phyloP scores from a whole-genome alignment of 2,888 invertebrate genomes.

The Lysandra bellargus region DNA sequence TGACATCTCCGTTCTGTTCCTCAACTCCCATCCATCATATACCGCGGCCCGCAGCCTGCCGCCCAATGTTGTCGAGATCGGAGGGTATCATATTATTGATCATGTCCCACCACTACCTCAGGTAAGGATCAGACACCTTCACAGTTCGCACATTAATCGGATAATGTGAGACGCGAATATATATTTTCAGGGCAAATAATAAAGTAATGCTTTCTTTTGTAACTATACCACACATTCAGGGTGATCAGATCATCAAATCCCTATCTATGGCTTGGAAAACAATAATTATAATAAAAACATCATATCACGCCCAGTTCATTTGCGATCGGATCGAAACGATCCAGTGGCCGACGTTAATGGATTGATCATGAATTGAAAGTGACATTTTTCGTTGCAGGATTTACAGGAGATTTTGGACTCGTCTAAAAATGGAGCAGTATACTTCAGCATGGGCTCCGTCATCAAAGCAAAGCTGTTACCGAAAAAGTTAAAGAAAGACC shows the following conservation, averaged over 20 bases:
- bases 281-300: too few species aligned
- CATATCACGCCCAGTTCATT: too few species aligned
- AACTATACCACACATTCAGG: too few species aligned
- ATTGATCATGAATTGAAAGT: not conserved
- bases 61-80: conserved; percentile 57
- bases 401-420: conserved; percentile 55
- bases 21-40: conserved; percentile 57
- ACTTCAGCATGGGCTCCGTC: conserved; percentile 64
- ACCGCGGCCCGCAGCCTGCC: conserved; percentile 49
- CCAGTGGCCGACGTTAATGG: too few species aligned
- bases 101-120: conserved; percentile 52
- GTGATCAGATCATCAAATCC: too few species aligned
- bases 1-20: conserved; percentile 54
- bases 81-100: conserved; percentile 56
- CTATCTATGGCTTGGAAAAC: too few species aligned
- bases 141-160: too few species aligned
- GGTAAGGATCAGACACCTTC: conserved; percentile 44
- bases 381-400: conserved; percentile 47
- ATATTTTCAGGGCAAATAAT: too few species aligned
- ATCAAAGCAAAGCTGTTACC: conserved; percentile 49
- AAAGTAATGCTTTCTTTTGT: too few species aligned
- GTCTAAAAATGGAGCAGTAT: conserved; percentile 54
- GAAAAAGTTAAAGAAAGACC: conserved; percentile 42
- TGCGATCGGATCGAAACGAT: too few species aligned
- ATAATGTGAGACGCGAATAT: too few species aligned